These are phyloP conservation scores for Trachurus trachurus DNA, from an alignment of 2,797 vertebrate genomes.

Conservation along the genomic window DNA sequence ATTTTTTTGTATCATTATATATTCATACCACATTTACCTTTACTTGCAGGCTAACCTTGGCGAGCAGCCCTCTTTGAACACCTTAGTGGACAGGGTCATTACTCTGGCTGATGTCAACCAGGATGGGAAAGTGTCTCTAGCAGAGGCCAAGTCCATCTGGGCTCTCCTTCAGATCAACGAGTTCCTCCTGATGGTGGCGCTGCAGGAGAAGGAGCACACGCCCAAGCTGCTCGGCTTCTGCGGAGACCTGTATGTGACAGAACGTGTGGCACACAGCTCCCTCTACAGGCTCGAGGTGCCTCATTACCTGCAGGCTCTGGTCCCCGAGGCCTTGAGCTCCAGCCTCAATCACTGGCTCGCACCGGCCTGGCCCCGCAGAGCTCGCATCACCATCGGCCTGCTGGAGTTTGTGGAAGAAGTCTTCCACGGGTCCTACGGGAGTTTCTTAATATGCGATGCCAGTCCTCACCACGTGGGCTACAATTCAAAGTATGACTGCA, in stretches of 20 bases:
- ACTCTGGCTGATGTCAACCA: constrained; percentile 93
- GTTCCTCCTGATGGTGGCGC: constrained; percentile 93
- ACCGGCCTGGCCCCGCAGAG: constrained; percentile 94
- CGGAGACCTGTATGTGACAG: constrained; percentile 94
- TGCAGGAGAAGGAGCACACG: constrained; percentile 94
- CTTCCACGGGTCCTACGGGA: constrained; percentile 95
- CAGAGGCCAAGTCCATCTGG: constrained; percentile 97
- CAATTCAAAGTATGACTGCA: constrained; percentile 93
- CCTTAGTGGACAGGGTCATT: constrained; percentile 90
- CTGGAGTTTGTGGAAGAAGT: constrained; percentile 98
- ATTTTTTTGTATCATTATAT: not conserved
- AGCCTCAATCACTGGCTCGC: constrained; percentile 94
- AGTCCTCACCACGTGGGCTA: constrained; percentile 92
- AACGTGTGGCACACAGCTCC: constrained; percentile 89
- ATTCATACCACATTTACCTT: not conserved
- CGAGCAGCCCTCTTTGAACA: constrained; percentile 90
- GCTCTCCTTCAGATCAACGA: constrained; percentile 95
- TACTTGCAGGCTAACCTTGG: constrained; percentile 91
- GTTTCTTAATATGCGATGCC: constrained; percentile 95
- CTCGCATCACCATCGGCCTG: constrained; percentile 95
- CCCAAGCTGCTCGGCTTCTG: constrained; percentile 94
- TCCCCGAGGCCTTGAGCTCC: constrained; percentile 87
- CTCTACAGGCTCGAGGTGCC: constrained; percentile 90
- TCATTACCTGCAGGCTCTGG: constrained; percentile 86
- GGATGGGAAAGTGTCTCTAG: constrained; percentile 93